Conservation (phyloP, 2,113 vertebrate species). For the Pandion haliaetus region DNA sequence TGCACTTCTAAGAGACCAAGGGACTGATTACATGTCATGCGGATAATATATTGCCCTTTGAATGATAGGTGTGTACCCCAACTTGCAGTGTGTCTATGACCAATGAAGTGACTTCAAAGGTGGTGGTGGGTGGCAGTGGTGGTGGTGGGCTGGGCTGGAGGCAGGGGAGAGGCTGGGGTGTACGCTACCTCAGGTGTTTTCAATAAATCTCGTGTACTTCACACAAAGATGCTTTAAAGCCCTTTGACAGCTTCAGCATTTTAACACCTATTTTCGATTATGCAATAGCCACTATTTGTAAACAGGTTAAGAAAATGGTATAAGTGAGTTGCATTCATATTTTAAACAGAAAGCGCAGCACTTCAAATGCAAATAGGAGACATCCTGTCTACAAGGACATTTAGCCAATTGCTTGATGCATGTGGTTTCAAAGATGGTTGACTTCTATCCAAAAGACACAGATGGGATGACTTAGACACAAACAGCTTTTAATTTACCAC, state of each 20-base stretch:
- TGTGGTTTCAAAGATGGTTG: conserved; percentile 74
- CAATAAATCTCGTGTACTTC: conserved; percentile 35
- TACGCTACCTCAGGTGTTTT: conserved; percentile 7
- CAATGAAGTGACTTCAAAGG: conserved; percentile 52
- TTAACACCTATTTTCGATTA: conserved; percentile 60
- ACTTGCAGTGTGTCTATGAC: neutral
- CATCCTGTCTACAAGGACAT: conserved; percentile 74
- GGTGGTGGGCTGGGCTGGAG: conserved; percentile 25
- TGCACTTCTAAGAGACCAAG: conserved; percentile 73
- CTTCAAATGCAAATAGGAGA: conserved; percentile 79
- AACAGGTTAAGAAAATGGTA: conserved; percentile 63
- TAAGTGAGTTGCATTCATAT: conserved; percentile 63
- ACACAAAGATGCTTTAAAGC: conserved; percentile 42
- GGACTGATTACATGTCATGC: conserved; percentile 70
- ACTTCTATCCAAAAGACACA: conserved; percentile 76
- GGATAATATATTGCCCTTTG: conserved; percentile 59
- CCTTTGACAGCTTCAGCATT: conserved; percentile 33
- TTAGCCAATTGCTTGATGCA: conserved; percentile 77
- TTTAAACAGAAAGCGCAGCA: conserved; percentile 67
- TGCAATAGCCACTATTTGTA: conserved; percentile 59
- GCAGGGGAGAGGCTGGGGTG: neutral
- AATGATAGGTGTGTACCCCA: conserved; percentile 61
- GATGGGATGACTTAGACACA: conserved; percentile 80
- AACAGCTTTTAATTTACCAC: conserved; percentile 76
- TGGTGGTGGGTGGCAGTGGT: conserved; percentile 31